Base-by-base conservation (phyloP, 1,140 invertebrate genomes). In the Diabrotica undecimpunctata region DNA sequence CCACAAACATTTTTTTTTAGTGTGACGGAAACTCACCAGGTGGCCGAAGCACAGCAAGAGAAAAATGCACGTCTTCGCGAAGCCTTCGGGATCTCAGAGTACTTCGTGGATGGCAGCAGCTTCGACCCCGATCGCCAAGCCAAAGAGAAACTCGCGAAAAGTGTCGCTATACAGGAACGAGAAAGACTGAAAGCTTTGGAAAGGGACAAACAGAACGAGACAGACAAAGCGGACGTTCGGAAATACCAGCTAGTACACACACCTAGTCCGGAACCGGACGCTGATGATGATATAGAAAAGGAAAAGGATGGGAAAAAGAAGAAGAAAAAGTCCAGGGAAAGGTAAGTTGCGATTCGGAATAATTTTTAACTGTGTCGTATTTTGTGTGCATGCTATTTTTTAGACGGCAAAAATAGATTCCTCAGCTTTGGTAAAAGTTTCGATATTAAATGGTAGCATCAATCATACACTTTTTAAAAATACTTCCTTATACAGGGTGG, bases 41-140 rank as follows among this genome's bases (percentile, higher is more conserved):
- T 97, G 62, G 95, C 96, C 4, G 94, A 96, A 80, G 95, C 95
- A n/a, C 95, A 97, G 77, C 91, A 94, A 76, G 91, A 96, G 75
- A 97, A 98, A 80, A 98, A 98, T 85, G 92, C 91, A 7, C 88
- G 89, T 58, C 81, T 98, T 58, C 87, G 94, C 54, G 92, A 95
- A 77, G 96, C 96, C 0, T 97, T 99, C 79, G 95, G 96, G 55
- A 95, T 99, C 68, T 93, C 92, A 36, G 91, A 94, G 67, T 89
- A 90, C 74, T 98, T 97, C 82, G 90, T 96, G 10, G 95, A 97
- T 79, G 96, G 96, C 35, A 92, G 90, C 73, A 96, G 94, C 73
- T 86, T 97, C 77, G 95, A 97, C 82, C 88, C 92, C 9, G 90
- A 93, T 75, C 83, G 93, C 25, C 87, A 89, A 75, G 87, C 86